Percentiles rank a stretch among this genome's conserved stretches.
Evolutionary conservation across 2,113 vertebrate species (phyloP).

Genomic region (Craseonycteris thonglongyai): DNA sequence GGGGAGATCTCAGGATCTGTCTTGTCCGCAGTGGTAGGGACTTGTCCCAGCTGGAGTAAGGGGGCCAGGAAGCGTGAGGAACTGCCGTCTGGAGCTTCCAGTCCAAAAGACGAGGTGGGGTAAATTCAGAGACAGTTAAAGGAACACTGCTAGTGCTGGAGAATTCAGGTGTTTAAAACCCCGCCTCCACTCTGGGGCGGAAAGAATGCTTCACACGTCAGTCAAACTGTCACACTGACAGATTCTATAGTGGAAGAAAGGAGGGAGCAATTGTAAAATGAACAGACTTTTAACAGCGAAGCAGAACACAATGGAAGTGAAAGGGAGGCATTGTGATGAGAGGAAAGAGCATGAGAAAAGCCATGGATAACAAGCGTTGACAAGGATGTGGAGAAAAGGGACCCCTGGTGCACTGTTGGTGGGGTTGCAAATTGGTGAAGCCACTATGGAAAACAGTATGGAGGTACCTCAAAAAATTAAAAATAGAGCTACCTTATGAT

Average conservation of each 20-base stretch:
- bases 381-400: too few relatives aligned
- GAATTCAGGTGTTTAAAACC: background rate
- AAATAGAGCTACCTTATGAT: too few relatives aligned
- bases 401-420: too few relatives aligned
- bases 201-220: background rate
- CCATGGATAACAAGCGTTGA: too few relatives aligned
- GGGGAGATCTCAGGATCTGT: background rate
- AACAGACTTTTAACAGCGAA: background rate
- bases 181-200: background rate
- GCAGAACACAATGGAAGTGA: background rate
- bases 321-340: background rate
- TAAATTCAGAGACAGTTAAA: background rate
- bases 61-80: background rate
- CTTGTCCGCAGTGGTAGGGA: background rate
- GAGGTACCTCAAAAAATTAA: too few relatives aligned
- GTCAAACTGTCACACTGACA: background rate
- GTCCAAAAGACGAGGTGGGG: background rate
- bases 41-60: background rate
- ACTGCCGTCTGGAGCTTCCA: background rate
- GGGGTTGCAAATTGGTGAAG: too few relatives aligned
- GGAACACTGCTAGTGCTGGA: background rate
- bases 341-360: background rate
- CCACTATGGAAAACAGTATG: too few relatives aligned
- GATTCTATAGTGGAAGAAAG: background rate
- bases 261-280: background rate